Evolutionary conservation across 2,113 vertebrate genomes (phyloP).

Genomic region (Atlantisia rogersi): DNA sequence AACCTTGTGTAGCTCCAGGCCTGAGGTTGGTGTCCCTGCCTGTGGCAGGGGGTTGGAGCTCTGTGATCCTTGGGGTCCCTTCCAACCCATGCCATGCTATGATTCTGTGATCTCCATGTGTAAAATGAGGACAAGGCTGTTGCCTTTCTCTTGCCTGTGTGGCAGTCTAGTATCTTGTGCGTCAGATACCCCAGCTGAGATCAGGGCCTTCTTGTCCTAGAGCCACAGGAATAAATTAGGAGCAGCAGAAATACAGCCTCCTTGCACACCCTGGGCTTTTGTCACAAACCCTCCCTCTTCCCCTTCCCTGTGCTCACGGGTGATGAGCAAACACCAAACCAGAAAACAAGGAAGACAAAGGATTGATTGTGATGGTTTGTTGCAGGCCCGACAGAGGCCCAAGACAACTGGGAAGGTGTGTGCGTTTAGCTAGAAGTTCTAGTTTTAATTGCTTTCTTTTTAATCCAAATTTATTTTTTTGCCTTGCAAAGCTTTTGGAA

Average conservation of each 20-base stretch:
- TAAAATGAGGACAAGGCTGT: not conserved
- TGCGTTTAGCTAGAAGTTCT: constrained; percentile 29
- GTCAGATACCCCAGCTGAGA: constrained; percentile 13
- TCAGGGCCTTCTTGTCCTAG: not conserved
- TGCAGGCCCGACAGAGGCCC: not conserved
- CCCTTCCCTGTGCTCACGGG: not conserved
- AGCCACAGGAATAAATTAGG: not conserved
- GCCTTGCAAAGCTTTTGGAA: not conserved
- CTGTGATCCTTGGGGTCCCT: too few relatives aligned
- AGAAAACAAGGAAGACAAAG: constrained; percentile 19
- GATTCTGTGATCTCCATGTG: not conserved
- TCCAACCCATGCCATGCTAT: too few relatives aligned
- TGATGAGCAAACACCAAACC: not conserved
- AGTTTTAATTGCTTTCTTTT: constrained; percentile 36
- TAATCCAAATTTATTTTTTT: not conserved
- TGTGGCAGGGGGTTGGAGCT: too few relatives aligned
- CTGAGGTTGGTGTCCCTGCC: too few relatives aligned
- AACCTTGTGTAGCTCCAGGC: too few relatives aligned
- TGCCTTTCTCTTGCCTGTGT: not conserved
- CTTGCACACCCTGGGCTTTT: not conserved
- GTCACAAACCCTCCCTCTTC: not conserved
- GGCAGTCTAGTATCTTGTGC: not conserved
- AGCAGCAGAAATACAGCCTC: not conserved
- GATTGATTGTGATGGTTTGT: not conserved
- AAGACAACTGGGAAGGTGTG: not conserved